Conservation (phyloP, 53 echinoderm and acorn worm species). For the Antedon mediterranea region DNA sequence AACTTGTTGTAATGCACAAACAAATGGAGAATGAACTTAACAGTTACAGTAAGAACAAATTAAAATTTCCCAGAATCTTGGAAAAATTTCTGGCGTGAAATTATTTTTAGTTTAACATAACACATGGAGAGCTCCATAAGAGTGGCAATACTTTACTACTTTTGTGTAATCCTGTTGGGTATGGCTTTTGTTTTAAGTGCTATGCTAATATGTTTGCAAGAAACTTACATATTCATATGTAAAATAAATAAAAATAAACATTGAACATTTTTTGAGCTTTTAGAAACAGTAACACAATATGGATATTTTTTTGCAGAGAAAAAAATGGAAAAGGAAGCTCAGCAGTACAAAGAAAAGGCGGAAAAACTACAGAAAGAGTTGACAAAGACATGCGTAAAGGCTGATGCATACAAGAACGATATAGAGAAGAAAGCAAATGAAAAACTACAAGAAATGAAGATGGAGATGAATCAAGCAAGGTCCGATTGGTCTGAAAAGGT, state of each 20-base stretch:
- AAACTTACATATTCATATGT: too few relatives aligned
- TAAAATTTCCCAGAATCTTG: too few relatives aligned
- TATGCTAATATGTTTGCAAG: too few relatives aligned
- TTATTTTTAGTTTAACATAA: too few relatives aligned
- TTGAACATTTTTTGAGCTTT: too few relatives aligned
- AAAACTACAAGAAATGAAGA: constrained; percentile 8
- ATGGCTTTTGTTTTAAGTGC: too few relatives aligned
- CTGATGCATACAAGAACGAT: neutral
- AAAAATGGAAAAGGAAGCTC: constrained; percentile 3
- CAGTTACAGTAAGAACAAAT: neutral
- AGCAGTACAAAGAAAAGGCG: neutral
- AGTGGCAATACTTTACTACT: too few relatives aligned
- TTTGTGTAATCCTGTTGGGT: too few relatives aligned
- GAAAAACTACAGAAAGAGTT: constrained; percentile 18
- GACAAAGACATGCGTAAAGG: neutral
- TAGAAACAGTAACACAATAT: too few relatives aligned
- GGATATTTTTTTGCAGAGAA: neutral
- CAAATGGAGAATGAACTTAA: neutral
- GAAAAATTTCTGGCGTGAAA: too few relatives aligned
- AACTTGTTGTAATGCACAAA: neutral
- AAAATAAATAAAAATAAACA: too few relatives aligned
- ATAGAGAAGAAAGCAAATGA: constrained; percentile 8
- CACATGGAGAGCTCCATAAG: too few relatives aligned
- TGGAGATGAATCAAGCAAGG: neutral
- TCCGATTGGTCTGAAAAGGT: constrained; percentile 2